Percentiles rank a stretch among this genome's conserved stretches.
phyloP scores from a whole-genome alignment of 2,113 vertebrate species.

The Antechinus flavipes region DNA sequence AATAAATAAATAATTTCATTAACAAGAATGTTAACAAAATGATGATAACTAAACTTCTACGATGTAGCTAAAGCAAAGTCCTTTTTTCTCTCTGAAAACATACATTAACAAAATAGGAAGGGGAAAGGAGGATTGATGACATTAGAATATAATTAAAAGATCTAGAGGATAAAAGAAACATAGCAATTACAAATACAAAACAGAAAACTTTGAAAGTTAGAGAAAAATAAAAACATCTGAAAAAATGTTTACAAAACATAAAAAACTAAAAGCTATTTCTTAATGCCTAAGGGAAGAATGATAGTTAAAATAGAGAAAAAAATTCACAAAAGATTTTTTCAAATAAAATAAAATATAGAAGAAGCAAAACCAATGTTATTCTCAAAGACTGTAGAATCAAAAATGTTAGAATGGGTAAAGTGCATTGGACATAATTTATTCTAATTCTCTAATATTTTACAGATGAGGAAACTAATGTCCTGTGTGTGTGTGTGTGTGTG shows the following conservation, averaged over 20 bases:
- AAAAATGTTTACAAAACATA: not conserved
- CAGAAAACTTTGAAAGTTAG: not conserved
- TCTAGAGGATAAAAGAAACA: not conserved
- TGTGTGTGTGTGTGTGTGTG: not conserved
- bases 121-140: not conserved
- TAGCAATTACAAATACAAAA: not conserved
- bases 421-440: not conserved
- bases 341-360: not conserved
- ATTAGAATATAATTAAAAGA: not conserved
- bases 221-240: not conserved
- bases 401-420: not conserved
- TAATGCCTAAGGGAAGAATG: not conserved
- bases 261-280: not conserved
- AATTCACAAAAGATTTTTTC: not conserved
- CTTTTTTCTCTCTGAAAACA: not conserved
- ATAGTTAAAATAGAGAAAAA: not conserved
- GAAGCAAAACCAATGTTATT: not conserved
- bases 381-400: not conserved
- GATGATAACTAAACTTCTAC: not conserved
- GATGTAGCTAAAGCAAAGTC: not conserved
- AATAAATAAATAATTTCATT: not conserved
- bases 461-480: not conserved
- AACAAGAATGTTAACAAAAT: not conserved
- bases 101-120: not conserved
- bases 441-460: not conserved